Percentiles rank a stretch among this genome's conserved stretches.
Evolutionary conservation across 2,797 vertebrate genomes (phyloP).

Genomic region (Cirrhinus mrigala): DNA sequence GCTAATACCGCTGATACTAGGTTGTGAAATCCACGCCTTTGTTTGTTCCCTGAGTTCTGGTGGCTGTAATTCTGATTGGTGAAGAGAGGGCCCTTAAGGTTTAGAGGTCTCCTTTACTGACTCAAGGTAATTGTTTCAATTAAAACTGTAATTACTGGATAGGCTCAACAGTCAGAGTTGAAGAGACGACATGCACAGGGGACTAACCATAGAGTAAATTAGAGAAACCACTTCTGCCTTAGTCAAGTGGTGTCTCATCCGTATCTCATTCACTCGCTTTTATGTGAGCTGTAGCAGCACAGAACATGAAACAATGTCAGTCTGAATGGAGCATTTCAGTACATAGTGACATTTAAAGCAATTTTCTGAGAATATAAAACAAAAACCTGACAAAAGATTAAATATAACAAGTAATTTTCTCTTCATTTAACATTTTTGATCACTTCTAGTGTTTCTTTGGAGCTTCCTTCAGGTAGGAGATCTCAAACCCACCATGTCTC

Average conservation of each 20-base stretch:
- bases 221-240: conserved; percentile 36
- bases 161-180: conserved; percentile 20
- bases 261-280: conserved; percentile 29
- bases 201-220: conserved; percentile 34
- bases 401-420: not conserved
- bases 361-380: not conserved
- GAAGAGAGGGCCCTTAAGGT: conserved; percentile 25
- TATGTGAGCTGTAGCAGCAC: conserved; percentile 4
- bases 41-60: conserved; percentile 2
- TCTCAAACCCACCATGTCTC: conserved; percentile 4
- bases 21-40: conserved; percentile 5
- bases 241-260: conserved; percentile 10
- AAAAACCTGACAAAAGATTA: not conserved
- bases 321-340: conserved; percentile 7
- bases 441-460: not conserved
- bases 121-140: conserved; percentile 46
- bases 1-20: not conserved
- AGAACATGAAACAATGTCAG: conserved; percentile 24
- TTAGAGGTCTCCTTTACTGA: conserved; percentile 43
- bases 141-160: conserved; percentile 51
- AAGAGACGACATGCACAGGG: conserved; percentile 21
- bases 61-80: conserved; percentile 21
- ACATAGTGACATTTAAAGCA: not conserved
- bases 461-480: conserved; percentile 5
- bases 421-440: not conserved